Evolutionary conservation across 1,140 invertebrate genomes (phyloP), one percentile per base, ranked within the genome.

Genomic region (Cotesia typhae): DNA sequence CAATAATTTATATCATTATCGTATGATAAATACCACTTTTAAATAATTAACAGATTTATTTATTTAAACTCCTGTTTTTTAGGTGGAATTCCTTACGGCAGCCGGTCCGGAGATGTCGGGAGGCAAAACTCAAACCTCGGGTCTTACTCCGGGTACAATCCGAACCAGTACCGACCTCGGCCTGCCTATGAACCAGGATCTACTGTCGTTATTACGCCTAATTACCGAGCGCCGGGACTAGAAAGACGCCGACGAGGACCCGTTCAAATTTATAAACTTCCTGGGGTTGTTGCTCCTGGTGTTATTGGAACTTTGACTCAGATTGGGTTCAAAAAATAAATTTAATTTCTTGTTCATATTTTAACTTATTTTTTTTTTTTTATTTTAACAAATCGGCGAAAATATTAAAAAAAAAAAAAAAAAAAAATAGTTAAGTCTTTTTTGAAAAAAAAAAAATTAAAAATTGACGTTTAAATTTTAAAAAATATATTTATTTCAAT

Each of bases 11-110:
- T 61, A 28, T 28, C 28, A 28, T 20, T 35, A 35, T 20, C 4
- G 37, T 52, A 37, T 66, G 4, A 63, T 66, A 47, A 20, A 37
- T 28, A 9, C 14, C 28, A 60, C 67, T 72, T 70, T 35, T 59
- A 59, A 47, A 47, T 67, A 28, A 28, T 28, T 28, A 28, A 28
- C 28, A 28, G 2, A 28, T 28, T 28, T 28, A 66, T 17, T 71
- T 70, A 4, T 51, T 35, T 60, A 12, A 7, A 71, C 60, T 72
- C n/a, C 10, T 47, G 66, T 76, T 76, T 66, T 66, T 64, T 70
- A 86, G 84, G 84, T 70, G 84, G 84, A 0, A 86, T 86, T 51
- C 84, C 84, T 1, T 86, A 86, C 28, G 84, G 84, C 60, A 86
- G 83, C 38, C 77, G 84, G 28, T 81, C 78, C 4, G 84, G 84